Evolutionary conservation across 1,140 invertebrate genomes (phyloP).

Genomic region (Branchinecta lindahli): DNA sequence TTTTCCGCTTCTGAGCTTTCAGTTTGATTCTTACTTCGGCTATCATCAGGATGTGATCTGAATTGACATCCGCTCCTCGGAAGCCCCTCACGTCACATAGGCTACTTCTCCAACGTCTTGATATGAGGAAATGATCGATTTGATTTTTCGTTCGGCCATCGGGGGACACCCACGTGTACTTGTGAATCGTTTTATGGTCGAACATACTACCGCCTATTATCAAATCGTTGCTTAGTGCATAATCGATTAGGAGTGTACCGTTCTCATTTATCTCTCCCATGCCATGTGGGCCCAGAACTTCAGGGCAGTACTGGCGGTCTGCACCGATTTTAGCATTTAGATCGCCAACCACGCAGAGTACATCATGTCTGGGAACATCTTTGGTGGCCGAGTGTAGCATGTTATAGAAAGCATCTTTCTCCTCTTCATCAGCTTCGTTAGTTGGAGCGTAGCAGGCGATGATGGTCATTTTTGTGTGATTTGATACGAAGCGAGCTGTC

Average conservation of each 20-base stretch:
- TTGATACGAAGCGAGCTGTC: constrained; percentile 7
- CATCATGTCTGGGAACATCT: constrained; percentile 8
- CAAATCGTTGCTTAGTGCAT: constrained; percentile 5
- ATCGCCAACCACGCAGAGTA: constrained; percentile 7
- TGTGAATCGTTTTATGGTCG: constrained; percentile 8
- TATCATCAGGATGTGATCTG: no score
- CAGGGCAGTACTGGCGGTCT: no score
- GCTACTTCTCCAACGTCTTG: no score
- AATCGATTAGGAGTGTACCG: no score
- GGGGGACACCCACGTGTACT: neutral
- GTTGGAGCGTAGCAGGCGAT: constrained; percentile 7
- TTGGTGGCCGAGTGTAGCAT: constrained; percentile 7
- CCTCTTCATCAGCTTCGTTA: constrained; percentile 8
- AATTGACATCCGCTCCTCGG: no score
- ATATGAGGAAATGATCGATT: no score
- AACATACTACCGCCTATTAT: constrained; percentile 6
- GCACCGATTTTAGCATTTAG: constrained; percentile 4
- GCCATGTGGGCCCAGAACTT: no score
- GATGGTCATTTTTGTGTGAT: constrained; percentile 8
- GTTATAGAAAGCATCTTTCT: constrained; percentile 6
- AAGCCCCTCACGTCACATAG: no score
- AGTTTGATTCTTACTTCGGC: no score
- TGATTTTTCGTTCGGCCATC: no score
- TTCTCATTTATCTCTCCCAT: no score
- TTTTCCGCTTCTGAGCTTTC: no score